Conservation (phyloP, 2,888 invertebrate species). For the Bellardia bayeri region DNA sequence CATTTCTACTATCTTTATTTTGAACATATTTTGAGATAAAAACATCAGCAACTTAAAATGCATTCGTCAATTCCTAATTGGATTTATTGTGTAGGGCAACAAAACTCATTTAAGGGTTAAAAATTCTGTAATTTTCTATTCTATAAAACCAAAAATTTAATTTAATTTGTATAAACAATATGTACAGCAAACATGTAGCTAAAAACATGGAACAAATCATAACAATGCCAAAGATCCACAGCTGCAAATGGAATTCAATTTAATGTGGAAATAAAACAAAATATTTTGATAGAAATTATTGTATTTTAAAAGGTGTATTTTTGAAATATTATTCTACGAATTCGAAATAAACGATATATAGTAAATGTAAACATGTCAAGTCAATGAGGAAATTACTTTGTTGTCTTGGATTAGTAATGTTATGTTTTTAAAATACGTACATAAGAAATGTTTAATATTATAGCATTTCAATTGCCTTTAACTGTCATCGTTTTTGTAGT, state of each 20-base stretch:
- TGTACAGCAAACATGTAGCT: neutral
- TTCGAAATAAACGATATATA: neutral
- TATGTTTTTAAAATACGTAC: no score
- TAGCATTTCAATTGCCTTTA: no score
- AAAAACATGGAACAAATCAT: neutral
- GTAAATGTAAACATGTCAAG: neutral
- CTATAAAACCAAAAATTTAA: neutral
- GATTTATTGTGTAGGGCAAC: no score
- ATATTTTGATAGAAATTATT: conserved; percentile 5
- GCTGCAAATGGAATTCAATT: neutral
- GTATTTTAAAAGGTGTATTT: neutral
- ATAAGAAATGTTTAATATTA: no score
- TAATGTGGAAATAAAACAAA: neutral
- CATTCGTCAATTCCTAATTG: no score
- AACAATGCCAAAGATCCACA: neutral
- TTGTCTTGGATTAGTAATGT: no score
- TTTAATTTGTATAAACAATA: neutral
- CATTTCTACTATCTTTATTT: no score
- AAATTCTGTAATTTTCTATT: neutral
- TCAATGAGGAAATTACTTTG: no score
- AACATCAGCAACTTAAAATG: no score
- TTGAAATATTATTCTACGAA: neutral
- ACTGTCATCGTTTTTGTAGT: no score
- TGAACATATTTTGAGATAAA: no score
- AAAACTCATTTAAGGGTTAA: neutral